Evolutionary conservation across 2,888 invertebrate genomes (phyloP).

Genomic region (Ectemnius cavifrons): DNA sequence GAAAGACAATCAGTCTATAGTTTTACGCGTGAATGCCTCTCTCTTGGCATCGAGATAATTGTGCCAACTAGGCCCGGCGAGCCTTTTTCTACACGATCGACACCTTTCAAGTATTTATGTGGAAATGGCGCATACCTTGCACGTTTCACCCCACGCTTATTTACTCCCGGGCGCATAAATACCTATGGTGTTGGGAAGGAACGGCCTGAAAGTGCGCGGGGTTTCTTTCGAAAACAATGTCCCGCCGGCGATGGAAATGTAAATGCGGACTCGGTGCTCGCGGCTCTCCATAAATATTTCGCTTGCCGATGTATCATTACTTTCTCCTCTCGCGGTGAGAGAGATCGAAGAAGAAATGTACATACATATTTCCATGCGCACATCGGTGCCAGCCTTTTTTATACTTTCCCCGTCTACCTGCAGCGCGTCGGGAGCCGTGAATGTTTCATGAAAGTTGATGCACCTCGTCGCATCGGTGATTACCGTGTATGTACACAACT

Average conservation of each 20-base stretch:
- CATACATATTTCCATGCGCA: constrained; percentile 44
- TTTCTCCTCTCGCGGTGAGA: constrained; percentile 36
- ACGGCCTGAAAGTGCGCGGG: no score
- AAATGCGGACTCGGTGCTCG: no score
- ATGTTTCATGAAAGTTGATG: constrained; percentile 48
- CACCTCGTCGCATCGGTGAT: constrained; percentile 30
- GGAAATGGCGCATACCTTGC: background rate
- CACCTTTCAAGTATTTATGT: background rate
- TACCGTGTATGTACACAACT: constrained; percentile 25
- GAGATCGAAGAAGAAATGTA: constrained; percentile 24
- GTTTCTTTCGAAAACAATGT: no score
- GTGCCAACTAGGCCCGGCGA: background rate
- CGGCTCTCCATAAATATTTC: constrained; percentile 11
- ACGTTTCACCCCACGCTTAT: no score
- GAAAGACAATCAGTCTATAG: constrained; percentile 1
- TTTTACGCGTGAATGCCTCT: constrained; percentile 6
- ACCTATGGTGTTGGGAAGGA: no score
- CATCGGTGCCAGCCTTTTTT: constrained; percentile 33
- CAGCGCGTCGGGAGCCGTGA: constrained; percentile 19
- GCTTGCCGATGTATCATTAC: constrained; percentile 38
- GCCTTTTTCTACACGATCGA: constrained; percentile 2
- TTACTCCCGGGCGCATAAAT: no score
- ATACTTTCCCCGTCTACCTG: constrained; percentile 34
- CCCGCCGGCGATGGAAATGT: no score
- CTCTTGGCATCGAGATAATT: background rate